Conservation (phyloP, 2,797 vertebrate genomes). For the Microcaecilia unicolor region DNA sequence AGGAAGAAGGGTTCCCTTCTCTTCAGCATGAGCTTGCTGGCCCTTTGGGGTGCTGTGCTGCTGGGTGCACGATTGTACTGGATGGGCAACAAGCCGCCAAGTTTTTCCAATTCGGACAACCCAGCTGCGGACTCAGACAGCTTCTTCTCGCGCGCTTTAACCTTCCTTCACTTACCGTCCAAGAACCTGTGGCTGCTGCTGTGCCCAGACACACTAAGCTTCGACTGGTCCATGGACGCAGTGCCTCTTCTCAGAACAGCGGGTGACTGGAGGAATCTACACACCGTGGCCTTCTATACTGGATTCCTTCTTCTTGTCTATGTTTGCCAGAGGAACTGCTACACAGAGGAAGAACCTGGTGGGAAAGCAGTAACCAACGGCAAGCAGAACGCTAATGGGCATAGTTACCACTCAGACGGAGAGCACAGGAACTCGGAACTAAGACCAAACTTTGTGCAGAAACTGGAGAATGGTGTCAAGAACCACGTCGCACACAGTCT, state of each 20-base stretch:
- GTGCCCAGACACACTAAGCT: conserved; percentile 90
- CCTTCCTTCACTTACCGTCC: conserved; percentile 85
- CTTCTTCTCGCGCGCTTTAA: conserved; percentile 73
- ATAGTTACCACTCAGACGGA: conserved; percentile 68
- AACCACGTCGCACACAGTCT: conserved; percentile 57
- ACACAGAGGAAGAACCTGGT: conserved; percentile 60
- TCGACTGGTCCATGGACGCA: conserved; percentile 98
- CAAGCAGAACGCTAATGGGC: conserved; percentile 82
- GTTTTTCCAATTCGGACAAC: conserved; percentile 98
- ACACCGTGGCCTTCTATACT: conserved; percentile 75
- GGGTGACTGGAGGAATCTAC: conserved; percentile 80
- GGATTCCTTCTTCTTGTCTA: conserved; percentile 70
- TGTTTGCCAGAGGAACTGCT: conserved; percentile 60
- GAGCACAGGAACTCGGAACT: conserved; percentile 61
- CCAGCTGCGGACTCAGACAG: conserved; percentile 86
- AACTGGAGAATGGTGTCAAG: conserved; percentile 78
- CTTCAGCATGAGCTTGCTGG: conserved; percentile 76
- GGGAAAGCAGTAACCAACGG: conserved; percentile 77
- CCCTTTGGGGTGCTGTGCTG: conserved; percentile 73
- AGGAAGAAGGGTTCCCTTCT: conserved; percentile 77
- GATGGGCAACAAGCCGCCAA: conserved; percentile 98
- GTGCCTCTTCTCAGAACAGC: conserved; percentile 80
- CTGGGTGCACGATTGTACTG: conserved; percentile 87
- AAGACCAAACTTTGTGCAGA: conserved; percentile 49
- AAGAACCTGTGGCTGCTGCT: conserved; percentile 90